Base-by-base conservation (phyloP, 2,888 invertebrate genomes). In the Spialia ferax region DNA sequence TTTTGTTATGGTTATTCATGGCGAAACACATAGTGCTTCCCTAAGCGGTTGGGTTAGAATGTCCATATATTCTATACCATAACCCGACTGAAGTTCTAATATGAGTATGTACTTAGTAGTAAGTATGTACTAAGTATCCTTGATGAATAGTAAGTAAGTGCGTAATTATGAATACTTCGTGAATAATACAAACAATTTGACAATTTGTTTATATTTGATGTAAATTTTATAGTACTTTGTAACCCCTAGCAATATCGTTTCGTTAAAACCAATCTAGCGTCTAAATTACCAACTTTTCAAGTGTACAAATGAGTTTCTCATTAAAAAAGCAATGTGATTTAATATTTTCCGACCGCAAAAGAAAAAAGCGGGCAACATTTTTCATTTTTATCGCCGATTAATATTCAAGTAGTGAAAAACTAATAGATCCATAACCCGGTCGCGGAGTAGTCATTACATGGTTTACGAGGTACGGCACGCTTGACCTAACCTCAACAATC, bases 391-490 rank as follows among this genome's bases (percentile, higher is more conserved):
- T 60, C 22, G 55, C 55, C 48, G 52, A 73, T 73, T 72, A 76
- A 75, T 74, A 75, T 75, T 74, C 67, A 71, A 73, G 72, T 73
- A 74, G 63, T 63, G 71, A 70, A 74, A 70, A 74, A 68, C 67
- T 77, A 75, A 75, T 75, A 77, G 72, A 75, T 76, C 76, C 74
- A 74, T 77, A 74, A 72, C 60, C 69, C 71, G 63, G 67, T 69
- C 73, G 72, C 69, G 68, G 74, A 71, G 65, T 72, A 76, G 72
- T 75, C 71, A 76, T 77, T 77, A 78, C 62, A 70, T 73, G 71
- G 71, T 74, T 75, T 74, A 77, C 77, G 76, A 76, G 73, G 75
- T 73, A 74, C 76, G 77, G 74, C 77, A 79, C 78, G 78, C 74
- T 77, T 78, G 78, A 78, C 78, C 77, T 74, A 71, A 75, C 70